Evolutionary conservation across 2,888 invertebrate species (phyloP).

Genomic region (Caenorhabditis sp.): DNA sequence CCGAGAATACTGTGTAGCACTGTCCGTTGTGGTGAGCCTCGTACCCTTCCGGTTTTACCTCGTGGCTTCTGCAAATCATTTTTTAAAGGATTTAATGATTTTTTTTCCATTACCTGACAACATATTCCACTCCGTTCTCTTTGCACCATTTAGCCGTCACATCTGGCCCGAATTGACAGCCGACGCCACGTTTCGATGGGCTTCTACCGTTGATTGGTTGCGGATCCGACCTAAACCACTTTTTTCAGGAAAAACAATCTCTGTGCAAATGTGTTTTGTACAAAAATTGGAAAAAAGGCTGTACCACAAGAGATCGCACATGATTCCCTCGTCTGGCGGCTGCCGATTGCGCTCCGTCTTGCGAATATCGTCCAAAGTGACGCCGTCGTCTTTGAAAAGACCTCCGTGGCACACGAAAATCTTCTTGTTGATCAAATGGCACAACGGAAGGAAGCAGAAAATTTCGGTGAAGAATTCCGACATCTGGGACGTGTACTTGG

Average conservation of each 20-base stretch:
- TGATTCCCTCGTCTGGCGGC: conserved; percentile 95
- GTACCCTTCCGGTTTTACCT: conserved; percentile 96
- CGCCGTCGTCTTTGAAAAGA: conserved; percentile 92
- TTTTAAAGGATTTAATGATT: neutral
- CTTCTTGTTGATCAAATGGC: conserved; percentile 92
- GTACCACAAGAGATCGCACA: conserved; percentile 99
- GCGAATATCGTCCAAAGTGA: conserved; percentile 92
- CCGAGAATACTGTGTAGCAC: conserved; percentile 98
- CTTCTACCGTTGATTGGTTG: conserved; percentile 90
- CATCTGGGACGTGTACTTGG: conserved; percentile 94
- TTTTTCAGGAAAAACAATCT: too few relatives aligned
- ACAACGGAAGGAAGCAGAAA: conserved; percentile 96
- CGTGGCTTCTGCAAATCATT: conserved; percentile 86
- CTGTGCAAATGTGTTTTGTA: neutral
- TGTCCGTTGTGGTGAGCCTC: conserved; percentile 94
- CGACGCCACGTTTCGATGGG: conserved; percentile 96
- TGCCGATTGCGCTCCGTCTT: conserved; percentile 93
- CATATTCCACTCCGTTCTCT: conserved; percentile 90
- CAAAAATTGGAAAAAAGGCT: conserved; percentile 1
- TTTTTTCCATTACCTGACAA: conserved; percentile 83
- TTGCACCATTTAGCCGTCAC: conserved; percentile 90
- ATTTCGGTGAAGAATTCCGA: conserved; percentile 97
- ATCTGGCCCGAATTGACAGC: conserved; percentile 97
- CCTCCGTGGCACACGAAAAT: conserved; percentile 97
- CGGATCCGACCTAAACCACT: conserved; percentile 87